phyloP scores from a whole-genome alignment of 2,113 vertebrate genomes.

The Chionomys nivalis region DNA sequence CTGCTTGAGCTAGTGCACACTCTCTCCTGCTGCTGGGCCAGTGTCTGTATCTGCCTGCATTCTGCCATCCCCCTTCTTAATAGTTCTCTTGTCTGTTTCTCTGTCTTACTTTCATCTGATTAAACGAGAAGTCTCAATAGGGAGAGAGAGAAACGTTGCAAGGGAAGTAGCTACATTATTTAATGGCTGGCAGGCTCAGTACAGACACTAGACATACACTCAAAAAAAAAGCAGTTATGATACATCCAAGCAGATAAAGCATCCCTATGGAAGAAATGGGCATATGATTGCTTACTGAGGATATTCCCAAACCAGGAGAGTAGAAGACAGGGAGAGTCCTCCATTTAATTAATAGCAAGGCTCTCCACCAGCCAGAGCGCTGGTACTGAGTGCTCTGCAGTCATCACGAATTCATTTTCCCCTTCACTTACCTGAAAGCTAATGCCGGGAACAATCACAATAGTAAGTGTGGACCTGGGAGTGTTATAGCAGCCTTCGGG shows the following conservation, averaged over 20 bases:
- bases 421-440: not conserved
- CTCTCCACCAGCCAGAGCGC: not conserved
- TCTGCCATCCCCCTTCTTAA: not conserved
- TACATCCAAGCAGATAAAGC: not conserved
- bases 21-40: not conserved
- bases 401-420: not conserved
- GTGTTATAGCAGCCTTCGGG: not conserved
- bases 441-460: not conserved
- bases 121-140: not conserved
- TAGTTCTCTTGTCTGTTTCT: not conserved
- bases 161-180: not conserved
- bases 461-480: not conserved
- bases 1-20: accelerated
- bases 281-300: not conserved
- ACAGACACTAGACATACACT: not conserved
- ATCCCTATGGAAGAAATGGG: not conserved
- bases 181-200: not conserved
- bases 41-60: not conserved
- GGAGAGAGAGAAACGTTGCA: not conserved
- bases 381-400: not conserved
- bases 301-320: not conserved
- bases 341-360: not conserved
- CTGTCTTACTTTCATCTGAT: not conserved
- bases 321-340: not conserved
- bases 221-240: not conserved